Percentiles rank a stretch among this genome's conserved stretches.
These are phyloP conservation scores for Gallinago solitaria DNA, from an alignment of 2,797 vertebrate genomes.

Conservation along the genomic window DNA sequence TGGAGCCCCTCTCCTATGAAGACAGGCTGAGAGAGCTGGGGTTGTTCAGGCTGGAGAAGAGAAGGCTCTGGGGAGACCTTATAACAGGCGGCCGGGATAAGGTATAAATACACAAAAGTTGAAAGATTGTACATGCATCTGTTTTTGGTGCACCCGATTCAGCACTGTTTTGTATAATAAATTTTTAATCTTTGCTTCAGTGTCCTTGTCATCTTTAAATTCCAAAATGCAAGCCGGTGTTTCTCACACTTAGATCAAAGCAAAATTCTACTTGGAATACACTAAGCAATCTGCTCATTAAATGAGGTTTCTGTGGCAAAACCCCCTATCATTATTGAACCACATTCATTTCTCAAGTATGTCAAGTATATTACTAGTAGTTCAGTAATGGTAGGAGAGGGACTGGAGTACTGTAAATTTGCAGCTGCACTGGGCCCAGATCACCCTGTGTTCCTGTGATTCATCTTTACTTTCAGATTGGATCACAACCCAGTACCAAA, in stretches of 20 bases:
- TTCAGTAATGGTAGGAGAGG: neutral
- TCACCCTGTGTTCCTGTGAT: fast-evolving
- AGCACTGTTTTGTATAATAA: too few species aligned
- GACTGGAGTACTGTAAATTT: neutral
- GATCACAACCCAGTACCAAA: neutral
- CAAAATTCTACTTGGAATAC: neutral
- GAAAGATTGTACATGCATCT: too few species aligned
- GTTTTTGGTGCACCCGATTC: too few species aligned
- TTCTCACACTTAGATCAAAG: neutral
- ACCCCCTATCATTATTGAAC: neutral
- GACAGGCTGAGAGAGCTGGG: too few species aligned
- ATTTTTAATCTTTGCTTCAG: too few species aligned
- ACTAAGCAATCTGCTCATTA: neutral
- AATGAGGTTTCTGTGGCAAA: neutral
- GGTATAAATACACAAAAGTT: too few species aligned
- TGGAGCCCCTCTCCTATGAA: too few species aligned
- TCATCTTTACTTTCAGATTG: neutral
- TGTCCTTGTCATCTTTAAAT: too few species aligned
- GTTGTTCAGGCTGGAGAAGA: too few species aligned
- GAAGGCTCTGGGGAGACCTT: too few species aligned
- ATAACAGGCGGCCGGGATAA: too few species aligned
- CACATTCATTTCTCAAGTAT: neutral
- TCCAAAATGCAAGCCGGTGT: too few species aligned
- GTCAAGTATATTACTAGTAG: neutral
- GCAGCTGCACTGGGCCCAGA: neutral